Evolutionary conservation across 1,140 invertebrate species (phyloP), one percentile per base, ranked within the genome.

Genomic region (Aphidius gifuensis): DNA sequence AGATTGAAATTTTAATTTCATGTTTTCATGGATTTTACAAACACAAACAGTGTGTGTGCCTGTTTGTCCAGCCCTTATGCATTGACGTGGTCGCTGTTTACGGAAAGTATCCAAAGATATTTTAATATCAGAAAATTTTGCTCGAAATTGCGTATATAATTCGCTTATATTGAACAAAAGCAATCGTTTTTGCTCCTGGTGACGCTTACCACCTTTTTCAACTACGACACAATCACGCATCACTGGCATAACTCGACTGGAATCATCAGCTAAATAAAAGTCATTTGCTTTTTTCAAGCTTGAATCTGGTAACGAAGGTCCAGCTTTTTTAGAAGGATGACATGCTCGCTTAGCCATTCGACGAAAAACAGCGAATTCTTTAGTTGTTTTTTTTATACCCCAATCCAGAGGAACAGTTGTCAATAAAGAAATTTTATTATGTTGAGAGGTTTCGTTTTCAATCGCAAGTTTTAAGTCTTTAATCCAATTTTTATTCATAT

Each of bases 21-120:
- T 21, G 48, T 62, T 62, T 56, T 62, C 43, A 32, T 62, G 45
- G 11, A 62, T 48, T 56, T 62, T 62, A 21, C 60, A 55, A 5
- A 48, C 51, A 23, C 21, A 50, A 5, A 50, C 49, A n/a, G 11
- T 21, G 32, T 50, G 21, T 23, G 49, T 50, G 5, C 49, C 21
- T 23, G 8, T 50, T 23, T 50, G 7, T 21, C 49, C 49, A 50
- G 49, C 49, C 4, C 8, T 23, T 5, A 50, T 50, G 21, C 49
- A 50, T 50, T 50, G 5, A 5, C 47, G 5, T 5, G 47, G 47
- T n/a, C 47, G 5, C 5, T 8, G 16, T 6, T 5, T 21, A 6
- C 6, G 7, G 32, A 50, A 50, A 5, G 21, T 50, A 21, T n/a
- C 4, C n/a, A n/a, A n/a, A n/a, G n/a, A n/a, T n/a, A 63, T 58